Evolutionary conservation across 2,888 invertebrate genomes (phyloP), one percentile per base, ranked within the genome.

Genomic region (Melinaea menophilus): DNA sequence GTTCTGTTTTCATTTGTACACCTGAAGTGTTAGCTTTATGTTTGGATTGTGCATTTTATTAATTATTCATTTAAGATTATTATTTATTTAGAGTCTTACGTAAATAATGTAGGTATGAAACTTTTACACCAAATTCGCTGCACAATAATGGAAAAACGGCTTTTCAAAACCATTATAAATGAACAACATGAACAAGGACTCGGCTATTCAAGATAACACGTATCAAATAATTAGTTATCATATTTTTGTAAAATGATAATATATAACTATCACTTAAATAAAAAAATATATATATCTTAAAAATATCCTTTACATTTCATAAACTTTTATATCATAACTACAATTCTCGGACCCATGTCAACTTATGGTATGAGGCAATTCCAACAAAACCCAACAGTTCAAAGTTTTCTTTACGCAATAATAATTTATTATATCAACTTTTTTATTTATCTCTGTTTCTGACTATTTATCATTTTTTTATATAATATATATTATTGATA

Each of bases 391-490:
- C 66, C 69, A 64, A 71, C 70, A 82, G 80, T 79, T 79, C 75
- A 73, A 83, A 82, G 82, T 82, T 82, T 74, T 64, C 67, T 65
- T 69, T 65, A 67, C 68, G 72, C 67, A 67, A 66, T 68, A 68
- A 69, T 72, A 70, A 72, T 73, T 74, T 72, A 72, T 72, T 72
- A 71, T 73, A 64, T 58, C 57, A 71, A 72, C 69, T 72, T 73
- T 73, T 69, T 67, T 64, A 64, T 67, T 67, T 71, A 67, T 71
- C 64, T 68, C 57, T 61, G 51, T 64, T 69, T 9, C n/a, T 67
- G 67, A 65, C 58, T 61, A 63, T 61, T 61, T 41, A 45, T 51
- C 35, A 33, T 22, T 51, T 59, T 51, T 56, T 12, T 12, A 2
- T 33, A 51, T 35, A 4, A n/a, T 55, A 2, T 48, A 31, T 56